These are phyloP conservation scores for Odontophorus gujanensis DNA, from an alignment of 2,113 vertebrate genomes.

Conservation along the genomic window DNA sequence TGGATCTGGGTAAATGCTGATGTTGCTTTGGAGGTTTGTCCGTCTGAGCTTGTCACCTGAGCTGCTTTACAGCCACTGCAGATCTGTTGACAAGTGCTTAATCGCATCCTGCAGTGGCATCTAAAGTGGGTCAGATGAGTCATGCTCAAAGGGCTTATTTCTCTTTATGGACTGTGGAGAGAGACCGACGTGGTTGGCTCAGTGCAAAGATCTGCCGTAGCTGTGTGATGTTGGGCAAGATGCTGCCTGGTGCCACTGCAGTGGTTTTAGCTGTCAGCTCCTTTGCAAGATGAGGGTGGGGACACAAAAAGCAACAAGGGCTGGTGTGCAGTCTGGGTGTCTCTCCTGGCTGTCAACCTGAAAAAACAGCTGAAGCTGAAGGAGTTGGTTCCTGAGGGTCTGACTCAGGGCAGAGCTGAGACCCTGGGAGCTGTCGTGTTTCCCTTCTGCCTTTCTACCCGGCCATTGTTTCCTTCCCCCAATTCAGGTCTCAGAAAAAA, in stretches of 20 bases:
- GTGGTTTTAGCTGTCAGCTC: background rate
- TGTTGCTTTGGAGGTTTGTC: background rate
- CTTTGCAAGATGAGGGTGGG: background rate
- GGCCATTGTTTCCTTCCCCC: background rate
- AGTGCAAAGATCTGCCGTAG: background rate
- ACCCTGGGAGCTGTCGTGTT: background rate
- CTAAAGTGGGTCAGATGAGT: constrained; percentile 27
- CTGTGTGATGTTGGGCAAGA: background rate
- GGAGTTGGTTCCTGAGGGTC: background rate
- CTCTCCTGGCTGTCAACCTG: background rate
- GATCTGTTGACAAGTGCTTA: background rate
- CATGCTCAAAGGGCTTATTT: background rate
- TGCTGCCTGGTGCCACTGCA: background rate
- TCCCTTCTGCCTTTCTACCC: background rate
- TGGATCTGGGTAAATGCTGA: background rate
- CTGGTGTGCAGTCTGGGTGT: background rate
- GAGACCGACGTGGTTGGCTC: background rate
- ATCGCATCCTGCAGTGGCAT: background rate
- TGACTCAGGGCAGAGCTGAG: background rate
- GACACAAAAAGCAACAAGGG: background rate
- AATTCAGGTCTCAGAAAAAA: background rate
- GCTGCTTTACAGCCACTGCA: background rate
- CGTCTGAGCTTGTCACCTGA: background rate
- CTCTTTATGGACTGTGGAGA: background rate
- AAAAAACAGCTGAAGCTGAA: background rate